Conservation (phyloP, 1,140 invertebrate genomes). For the Drosophila rhopaloa region DNA sequence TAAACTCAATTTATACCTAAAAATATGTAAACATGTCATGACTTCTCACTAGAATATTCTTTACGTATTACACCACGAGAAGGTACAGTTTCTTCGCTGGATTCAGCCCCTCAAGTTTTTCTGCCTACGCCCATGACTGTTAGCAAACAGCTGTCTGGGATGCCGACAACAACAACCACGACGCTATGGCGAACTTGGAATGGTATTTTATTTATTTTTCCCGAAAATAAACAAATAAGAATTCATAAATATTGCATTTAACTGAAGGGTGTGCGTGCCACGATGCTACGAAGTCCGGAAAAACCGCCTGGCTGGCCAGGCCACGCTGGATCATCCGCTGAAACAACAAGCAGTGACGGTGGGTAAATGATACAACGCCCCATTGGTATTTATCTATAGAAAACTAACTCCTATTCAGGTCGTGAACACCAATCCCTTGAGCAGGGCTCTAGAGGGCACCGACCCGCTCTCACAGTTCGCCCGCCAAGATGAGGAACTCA, state of each 20-base stretch:
- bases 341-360: conserved; percentile 50
- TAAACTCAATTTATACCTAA: no score
- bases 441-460: conserved; percentile 88
- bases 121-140: conserved; percentile 8
- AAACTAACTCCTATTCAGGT: conserved; percentile 24
- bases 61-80: no score
- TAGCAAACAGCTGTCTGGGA: conserved; percentile 35
- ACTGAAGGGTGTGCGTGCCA: conserved; percentile 63
- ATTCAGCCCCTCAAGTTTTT: background rate
- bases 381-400: background rate
- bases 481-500: conserved; percentile 85
- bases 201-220: conserved; percentile 50
- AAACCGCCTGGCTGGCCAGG: conserved; percentile 41
- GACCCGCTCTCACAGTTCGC: conserved; percentile 91
- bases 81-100: conserved; percentile 7
- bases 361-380: conserved; percentile 17
- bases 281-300: conserved; percentile 64
- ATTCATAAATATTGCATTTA: conserved; percentile 31
- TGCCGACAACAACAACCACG: conserved; percentile 49
- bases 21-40: no score
- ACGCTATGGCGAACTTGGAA: conserved; percentile 66
- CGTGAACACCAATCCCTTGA: conserved; percentile 86
- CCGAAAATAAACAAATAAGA: conserved; percentile 49
- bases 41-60: no score
- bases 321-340: conserved; percentile 66